Base-by-base conservation (phyloP, 2,888 invertebrate species). In the Mythimna vitellina region DNA sequence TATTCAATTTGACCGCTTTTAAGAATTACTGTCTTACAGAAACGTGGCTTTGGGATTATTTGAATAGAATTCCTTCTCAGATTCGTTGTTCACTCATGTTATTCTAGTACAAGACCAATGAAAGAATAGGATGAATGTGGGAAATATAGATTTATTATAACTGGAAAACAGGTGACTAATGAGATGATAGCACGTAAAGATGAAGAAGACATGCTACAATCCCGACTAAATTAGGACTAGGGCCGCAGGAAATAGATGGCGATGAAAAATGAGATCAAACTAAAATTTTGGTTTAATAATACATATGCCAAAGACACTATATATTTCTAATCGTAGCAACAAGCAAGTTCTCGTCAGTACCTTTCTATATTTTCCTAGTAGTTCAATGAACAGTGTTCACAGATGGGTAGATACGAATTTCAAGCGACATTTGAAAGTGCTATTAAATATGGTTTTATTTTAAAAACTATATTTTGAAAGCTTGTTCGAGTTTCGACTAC, bases 1-100 rank as follows among this genome's bases (percentile, higher is more conserved):
- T 83, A 83, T 80, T 83, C 54, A 71, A 83, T 80, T 69, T 70
- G 49, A 66, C 81, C 65, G 38, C 38, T 53, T 17, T 20, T 65
- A 22, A 60, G 80, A 69, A 57, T 54, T 32, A n/a, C 60, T 76
- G 58, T 42, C 61, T 49, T 35, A 14, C 4, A 1, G 9, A 56
- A 22, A 25, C 20, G 42, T 42, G 29, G 38, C 20, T 46, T 61
- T n/a, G 29, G 32, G 10, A 77, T 25, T 25, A 12, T 53, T 60
- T 60, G 29, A 25, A 25, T 51, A 5, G 20, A 54, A 20, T 32
- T 25, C 7, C 1, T 42, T 66, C 32, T 22, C 20, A 3, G 14
- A 49, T 20, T 53, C 3, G 12, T 53, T 32, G 53, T 53, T 8
- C 32, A 14, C 8, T 32, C n/a, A 38, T 38, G 22, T 22, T 22